Evolutionary conservation across 2,113 vertebrate species (phyloP).

Genomic region (Pteruthius melanotis): DNA sequence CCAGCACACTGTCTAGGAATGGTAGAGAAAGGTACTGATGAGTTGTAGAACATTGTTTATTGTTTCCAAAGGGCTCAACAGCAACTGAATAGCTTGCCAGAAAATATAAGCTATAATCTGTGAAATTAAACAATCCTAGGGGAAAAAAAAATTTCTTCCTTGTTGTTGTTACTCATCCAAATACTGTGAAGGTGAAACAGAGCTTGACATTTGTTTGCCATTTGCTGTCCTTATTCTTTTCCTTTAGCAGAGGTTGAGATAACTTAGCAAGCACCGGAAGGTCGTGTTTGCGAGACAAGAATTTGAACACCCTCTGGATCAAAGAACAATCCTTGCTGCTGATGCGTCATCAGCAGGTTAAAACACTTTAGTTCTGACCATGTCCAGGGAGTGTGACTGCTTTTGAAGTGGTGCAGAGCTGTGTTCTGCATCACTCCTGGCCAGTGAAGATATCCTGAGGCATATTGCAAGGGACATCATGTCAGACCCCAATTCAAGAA

Average conservation of each 20-base stretch:
- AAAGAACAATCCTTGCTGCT: not conserved
- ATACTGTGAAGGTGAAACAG: not conserved
- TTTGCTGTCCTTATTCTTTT: not conserved
- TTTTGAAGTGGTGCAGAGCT: not conserved
- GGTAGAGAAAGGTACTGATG: not conserved
- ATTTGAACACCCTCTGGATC: not conserved
- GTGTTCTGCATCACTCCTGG: not conserved
- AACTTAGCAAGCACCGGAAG: not conserved
- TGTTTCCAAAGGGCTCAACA: not conserved
- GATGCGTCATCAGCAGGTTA: not conserved
- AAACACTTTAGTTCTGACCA: not conserved
- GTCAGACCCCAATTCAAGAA: not conserved
- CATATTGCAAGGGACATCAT: not conserved
- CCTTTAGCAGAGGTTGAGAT: not conserved
- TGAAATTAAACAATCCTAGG: not conserved
- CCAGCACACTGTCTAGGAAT: not conserved
- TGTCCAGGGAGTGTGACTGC: not conserved
- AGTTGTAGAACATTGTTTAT: not conserved
- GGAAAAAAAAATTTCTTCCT: not conserved
- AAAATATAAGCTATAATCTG: not conserved
- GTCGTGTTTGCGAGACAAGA: not conserved
- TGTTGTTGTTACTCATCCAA: not conserved
- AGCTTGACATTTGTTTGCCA: not conserved
- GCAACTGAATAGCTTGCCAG: not conserved
- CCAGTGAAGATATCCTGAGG: not conserved